These are phyloP conservation scores for Temnothorax rugatulus DNA, from an alignment of 2,888 invertebrate genomes.

Conservation along the genomic window DNA sequence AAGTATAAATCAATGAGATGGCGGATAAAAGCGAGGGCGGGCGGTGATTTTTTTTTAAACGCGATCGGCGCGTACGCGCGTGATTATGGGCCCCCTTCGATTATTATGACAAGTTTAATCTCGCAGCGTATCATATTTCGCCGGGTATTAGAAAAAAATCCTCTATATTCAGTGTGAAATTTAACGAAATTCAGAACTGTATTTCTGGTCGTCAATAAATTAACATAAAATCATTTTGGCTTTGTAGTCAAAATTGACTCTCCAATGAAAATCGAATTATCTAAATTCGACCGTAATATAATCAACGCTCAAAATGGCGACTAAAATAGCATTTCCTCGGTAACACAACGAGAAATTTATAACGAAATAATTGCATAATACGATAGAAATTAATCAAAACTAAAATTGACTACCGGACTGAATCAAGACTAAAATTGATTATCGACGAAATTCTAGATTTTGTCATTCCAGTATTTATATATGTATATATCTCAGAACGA, in stretches of 20 bases:
- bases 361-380: neutral
- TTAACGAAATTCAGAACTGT: neutral
- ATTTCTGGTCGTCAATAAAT: conserved; percentile 1
- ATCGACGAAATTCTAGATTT: neutral
- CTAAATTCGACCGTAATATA: neutral
- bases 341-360: neutral
- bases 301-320: neutral
- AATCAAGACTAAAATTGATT: neutral
- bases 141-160: neutral
- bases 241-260: conserved; percentile 7
- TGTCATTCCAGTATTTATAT: neutral
- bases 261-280: neutral
- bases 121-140: neutral
- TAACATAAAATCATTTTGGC: conserved; percentile 15
- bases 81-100: conserved; percentile 1
- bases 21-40: neutral
- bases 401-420: neutral
- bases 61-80: neutral
- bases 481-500: neutral
- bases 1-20: conserved; percentile 28
- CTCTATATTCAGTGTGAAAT: neutral
- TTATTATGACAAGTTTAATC: conserved; percentile 9
- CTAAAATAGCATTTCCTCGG: conserved; percentile 9
- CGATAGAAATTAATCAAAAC: neutral
- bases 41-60: conserved; percentile 33